Evolutionary conservation across 2,113 vertebrate species (phyloP), one percentile per base, ranked within the genome.

Genomic region (Boulengeromyrus knoepffleri): DNA sequence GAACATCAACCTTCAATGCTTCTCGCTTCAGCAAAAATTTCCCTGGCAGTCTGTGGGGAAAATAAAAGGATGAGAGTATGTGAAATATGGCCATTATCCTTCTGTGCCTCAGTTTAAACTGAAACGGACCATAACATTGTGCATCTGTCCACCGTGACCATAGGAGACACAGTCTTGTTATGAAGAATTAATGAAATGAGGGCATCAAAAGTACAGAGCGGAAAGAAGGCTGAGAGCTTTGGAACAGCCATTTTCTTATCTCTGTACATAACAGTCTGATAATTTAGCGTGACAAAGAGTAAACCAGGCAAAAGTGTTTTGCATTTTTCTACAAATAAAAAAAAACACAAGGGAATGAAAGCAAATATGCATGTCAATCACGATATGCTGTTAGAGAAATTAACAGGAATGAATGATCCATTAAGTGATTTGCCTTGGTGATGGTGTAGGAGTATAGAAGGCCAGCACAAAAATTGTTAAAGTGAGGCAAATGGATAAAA

Each of bases 11-110:
- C 93, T 90, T 89, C 93, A 95, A 92, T 91, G 93, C 85, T 91
- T 92, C 92, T 92, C 92, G 92, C 92, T 93, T 91, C 90, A 85
- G 91, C 90, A 94, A 93, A 56, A 95, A 95, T 96, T 95, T 95
- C 92, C 94, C 94, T 92, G 92, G 21, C 42, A 50, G 83, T 15
- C 52, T 80, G 36, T 39, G n/a, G 77, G 80, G 53, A 58, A 56
- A 58, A 36, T 62, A 77, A 66, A n/a, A 1, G 49, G 74, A 86
- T 15, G 47, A 27, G 46, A 10, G 24, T 86, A n/a, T 31, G 4
- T 47, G 84, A 86, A 50, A 50, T n/a, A 19, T 85, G 42, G 42
- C 45, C 87, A 62, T 47, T 88, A 45, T 94, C 91, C 95, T 94
- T 93, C 92, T 89, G 90, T 90, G 90, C 93, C 92, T 90, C 89